These are phyloP conservation scores for Anolis carolinensis DNA, from an alignment of 2,113 vertebrate genomes.

Conservation along the genomic window DNA sequence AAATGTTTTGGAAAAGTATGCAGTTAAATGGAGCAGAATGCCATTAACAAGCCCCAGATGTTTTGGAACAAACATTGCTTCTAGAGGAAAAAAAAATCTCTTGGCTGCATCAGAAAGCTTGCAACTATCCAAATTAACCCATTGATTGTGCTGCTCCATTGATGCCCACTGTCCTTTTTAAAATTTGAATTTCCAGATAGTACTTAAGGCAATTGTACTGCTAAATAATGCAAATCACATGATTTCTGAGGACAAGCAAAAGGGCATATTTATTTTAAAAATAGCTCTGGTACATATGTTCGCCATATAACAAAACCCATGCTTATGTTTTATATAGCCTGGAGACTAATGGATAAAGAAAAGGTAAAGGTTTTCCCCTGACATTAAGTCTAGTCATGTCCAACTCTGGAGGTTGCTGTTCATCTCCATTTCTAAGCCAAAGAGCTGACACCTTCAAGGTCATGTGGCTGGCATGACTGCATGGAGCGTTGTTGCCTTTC, in stretches of 20 bases:
- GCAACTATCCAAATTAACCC: slow-evolving; percentile 21
- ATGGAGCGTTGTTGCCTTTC: no score
- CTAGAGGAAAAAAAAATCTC: slow-evolving; percentile 8
- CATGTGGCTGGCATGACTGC: no score
- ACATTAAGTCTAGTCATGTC: no score
- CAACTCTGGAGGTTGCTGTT: no score
- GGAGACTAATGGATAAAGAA: not conserved
- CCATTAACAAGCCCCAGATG: slow-evolving; percentile 53
- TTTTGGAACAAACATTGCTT: slow-evolving; percentile 31
- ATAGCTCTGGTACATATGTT: not conserved
- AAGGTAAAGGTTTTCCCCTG: no score
- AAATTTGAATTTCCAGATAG: slow-evolving; percentile 2
- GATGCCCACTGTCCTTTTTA: not conserved
- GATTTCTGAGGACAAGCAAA: not conserved
- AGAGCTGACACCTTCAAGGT: no score
- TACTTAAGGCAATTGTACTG: not conserved
- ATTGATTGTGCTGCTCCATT: not conserved
- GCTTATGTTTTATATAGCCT: not conserved
- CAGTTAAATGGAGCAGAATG: slow-evolving; percentile 45
- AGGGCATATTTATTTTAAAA: not conserved
- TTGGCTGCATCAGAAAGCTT: slow-evolving; percentile 14
- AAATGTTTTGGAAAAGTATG: slow-evolving; percentile 29
- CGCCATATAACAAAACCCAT: not conserved
- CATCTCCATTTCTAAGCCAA: no score
- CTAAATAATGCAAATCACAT: not conserved